Conservation (phyloP, 2,797 vertebrate genomes). For the Acanthiza pusilla region DNA sequence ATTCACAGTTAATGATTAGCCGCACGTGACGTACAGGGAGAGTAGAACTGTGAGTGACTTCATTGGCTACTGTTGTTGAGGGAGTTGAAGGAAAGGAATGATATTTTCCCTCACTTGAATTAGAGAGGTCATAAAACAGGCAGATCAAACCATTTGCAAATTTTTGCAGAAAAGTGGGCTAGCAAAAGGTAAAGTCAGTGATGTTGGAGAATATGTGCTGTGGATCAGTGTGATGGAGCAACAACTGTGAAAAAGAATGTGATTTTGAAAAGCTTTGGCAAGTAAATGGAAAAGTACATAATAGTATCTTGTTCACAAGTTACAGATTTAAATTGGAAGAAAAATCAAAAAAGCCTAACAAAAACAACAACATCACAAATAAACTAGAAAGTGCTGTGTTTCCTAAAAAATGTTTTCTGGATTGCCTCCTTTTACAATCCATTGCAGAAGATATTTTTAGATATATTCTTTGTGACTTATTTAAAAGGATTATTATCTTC, state of each 20-base stretch:
- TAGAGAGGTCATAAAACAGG: neutral
- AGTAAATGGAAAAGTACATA: neutral
- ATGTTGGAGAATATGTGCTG: neutral
- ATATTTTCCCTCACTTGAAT: neutral
- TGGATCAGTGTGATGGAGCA: neutral
- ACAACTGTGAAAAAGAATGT: accelerated
- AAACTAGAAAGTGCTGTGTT: neutral
- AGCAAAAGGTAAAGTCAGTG: neutral
- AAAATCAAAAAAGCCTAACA: neutral
- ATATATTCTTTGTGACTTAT: neutral
- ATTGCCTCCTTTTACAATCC: neutral
- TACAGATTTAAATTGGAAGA: neutral
- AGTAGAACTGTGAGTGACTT: neutral
- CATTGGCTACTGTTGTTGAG: neutral
- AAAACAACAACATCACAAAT: neutral
- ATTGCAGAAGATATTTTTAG: neutral
- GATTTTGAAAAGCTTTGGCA: neutral
- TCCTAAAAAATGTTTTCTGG: neutral
- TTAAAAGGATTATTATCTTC: neutral
- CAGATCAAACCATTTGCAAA: neutral
- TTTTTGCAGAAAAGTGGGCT: neutral
- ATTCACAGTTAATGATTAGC: neutral
- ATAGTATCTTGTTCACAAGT: neutral
- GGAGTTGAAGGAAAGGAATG: neutral
- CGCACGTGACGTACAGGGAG: neutral